phyloP scores from a whole-genome alignment of 2,888 invertebrate genomes.

The Brachyopa scutellaris region DNA sequence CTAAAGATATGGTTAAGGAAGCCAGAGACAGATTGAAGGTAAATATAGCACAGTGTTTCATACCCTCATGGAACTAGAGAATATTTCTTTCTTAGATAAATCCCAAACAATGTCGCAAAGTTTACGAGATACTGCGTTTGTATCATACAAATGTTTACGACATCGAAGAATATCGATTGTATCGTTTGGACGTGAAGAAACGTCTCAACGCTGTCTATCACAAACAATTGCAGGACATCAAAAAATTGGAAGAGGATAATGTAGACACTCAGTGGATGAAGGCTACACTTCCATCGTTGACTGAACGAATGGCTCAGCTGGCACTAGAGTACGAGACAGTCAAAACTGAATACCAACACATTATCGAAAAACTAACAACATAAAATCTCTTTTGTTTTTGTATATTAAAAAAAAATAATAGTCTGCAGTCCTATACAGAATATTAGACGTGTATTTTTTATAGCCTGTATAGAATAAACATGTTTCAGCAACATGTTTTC shows the following conservation, averaged over 20 bases:
- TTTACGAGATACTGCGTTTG: conserved; percentile 94
- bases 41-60: no score
- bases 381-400: no score
- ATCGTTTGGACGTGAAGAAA: conserved; percentile 91
- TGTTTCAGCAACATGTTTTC: no score
- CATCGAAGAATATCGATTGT: conserved; percentile 87
- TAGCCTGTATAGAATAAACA: no score
- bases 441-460: no score
- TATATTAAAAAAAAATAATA: no score
- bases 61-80: no score
- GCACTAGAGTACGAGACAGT: conserved; percentile 79
- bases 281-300: conserved; percentile 77
- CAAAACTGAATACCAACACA: conserved; percentile 78
- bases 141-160: conserved; percentile 87
- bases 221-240: conserved; percentile 79
- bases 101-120: conserved; percentile 88
- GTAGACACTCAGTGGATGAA: conserved; percentile 79
- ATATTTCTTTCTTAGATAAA: conserved; percentile 82
- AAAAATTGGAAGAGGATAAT: conserved; percentile 79
- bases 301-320: conserved; percentile 79
- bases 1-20: conserved; percentile 88
- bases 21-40: conserved; percentile 87
- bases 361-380: conserved; percentile 77
- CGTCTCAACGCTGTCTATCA: conserved; percentile 87
- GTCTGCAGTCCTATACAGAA: no score